phyloP scores from a whole-genome alignment of 2,888 invertebrate genomes.

The Drosophila mimetica region DNA sequence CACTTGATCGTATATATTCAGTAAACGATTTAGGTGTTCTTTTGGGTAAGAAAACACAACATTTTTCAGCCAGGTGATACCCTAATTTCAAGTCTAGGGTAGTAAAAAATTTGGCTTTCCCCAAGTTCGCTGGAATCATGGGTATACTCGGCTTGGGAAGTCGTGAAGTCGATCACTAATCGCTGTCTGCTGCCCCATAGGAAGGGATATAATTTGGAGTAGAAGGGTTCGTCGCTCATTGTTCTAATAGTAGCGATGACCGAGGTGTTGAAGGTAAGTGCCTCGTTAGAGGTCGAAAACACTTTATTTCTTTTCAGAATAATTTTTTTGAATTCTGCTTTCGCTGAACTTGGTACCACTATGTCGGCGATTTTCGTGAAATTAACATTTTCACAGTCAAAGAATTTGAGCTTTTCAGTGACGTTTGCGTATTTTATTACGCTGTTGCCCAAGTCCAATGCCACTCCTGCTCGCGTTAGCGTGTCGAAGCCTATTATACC shows the following conservation, averaged over 20 bases:
- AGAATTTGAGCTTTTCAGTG: slow-evolving; percentile 5
- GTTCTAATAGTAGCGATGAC: no score
- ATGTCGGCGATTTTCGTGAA: no score
- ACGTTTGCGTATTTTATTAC: slow-evolving; percentile 3
- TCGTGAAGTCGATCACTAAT: not conserved
- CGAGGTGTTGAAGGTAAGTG: no score
- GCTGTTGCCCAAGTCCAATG: not conserved
- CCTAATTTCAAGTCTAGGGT: slow-evolving; percentile 81
- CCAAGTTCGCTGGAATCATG: not conserved
- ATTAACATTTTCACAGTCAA: not conserved
- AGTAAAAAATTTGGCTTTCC: slow-evolving; percentile 77
- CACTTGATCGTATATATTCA: no score
- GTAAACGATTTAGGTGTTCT: no score
- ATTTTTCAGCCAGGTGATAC: slow-evolving; percentile 48
- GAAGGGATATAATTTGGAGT: not conserved
- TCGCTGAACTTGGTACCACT: not conserved
- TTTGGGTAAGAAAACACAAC: no score
- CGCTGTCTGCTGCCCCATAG: not conserved
- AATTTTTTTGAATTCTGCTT: not conserved
- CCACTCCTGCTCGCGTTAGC: slow-evolving; percentile 2
- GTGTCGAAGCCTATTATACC: not conserved
- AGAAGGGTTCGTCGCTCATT: not conserved
- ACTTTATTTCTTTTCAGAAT: not conserved
- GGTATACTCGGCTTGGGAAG: slow-evolving; percentile 56
- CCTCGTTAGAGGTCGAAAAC: not conserved